Conservation (phyloP, 2,888 invertebrate species). For the Boloria selene region DNA sequence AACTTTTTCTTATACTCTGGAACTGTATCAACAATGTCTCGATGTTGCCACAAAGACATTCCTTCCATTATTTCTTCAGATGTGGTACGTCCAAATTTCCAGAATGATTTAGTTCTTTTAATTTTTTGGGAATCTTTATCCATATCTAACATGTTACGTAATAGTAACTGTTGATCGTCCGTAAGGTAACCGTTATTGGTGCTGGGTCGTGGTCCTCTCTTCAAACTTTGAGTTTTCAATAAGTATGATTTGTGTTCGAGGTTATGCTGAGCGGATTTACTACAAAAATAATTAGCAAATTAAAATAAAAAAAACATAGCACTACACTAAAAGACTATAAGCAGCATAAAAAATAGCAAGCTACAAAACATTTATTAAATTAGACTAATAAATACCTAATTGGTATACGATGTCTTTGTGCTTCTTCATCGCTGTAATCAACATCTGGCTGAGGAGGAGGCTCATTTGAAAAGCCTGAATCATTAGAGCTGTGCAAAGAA, state of each 20-base stretch:
- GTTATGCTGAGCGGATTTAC: constrained; percentile 70
- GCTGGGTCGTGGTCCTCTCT: constrained; percentile 65
- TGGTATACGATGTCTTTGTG: constrained; percentile 83
- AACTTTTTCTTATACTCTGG: constrained; percentile 78
- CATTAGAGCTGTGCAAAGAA: constrained; percentile 94
- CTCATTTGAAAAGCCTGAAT: constrained; percentile 95
- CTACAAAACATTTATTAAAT: constrained; percentile 23
- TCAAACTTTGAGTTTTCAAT: constrained; percentile 76
- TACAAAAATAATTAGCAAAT: constrained; percentile 60
- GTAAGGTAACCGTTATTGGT: constrained; percentile 76
- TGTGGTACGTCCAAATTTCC: constrained; percentile 89
- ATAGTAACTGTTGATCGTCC: constrained; percentile 80
- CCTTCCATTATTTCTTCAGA: constrained; percentile 91
- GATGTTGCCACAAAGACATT: constrained; percentile 93
- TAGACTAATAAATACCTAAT: constrained; percentile 77
- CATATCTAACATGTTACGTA: constrained; percentile 77
- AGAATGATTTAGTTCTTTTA: constrained; percentile 92
- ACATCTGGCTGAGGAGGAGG: constrained; percentile 93
- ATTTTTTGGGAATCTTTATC: constrained; percentile 85
- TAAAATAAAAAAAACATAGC: constrained; percentile 48
- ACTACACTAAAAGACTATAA: constrained; percentile 31
- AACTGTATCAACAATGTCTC: constrained; percentile 89
- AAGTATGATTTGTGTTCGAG: constrained; percentile 69
- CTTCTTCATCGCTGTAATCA: constrained; percentile 95
- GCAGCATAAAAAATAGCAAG: constrained; percentile 36